Evolutionary conservation across 2,113 vertebrate species (phyloP), one percentile per base, ranked within the genome.

Genomic region (Pteruthius melanotis): DNA sequence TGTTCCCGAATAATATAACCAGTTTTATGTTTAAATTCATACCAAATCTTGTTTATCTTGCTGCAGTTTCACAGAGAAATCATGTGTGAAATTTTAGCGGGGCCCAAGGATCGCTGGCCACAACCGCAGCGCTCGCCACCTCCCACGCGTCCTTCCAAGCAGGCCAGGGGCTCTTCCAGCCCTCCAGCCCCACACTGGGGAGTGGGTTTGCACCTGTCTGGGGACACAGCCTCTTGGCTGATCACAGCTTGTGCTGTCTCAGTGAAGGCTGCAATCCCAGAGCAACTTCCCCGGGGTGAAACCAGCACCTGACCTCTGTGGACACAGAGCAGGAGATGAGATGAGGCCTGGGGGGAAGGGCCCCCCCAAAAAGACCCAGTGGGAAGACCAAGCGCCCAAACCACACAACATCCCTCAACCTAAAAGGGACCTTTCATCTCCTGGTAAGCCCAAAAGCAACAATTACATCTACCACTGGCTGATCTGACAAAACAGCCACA

Each of bases 21-120:
- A 68, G 72, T 74, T 84, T 85, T 31, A 10, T 92, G 93, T 95
- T 97, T 97, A 97, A 96, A 94, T 91, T 96, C 97, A 84, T 95
- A 96, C 94, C 87, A 97, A 97, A 97, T 97, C 94, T 66, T 97
- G 96, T 98, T 98, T 97, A 97, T 97, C 97, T 96, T 97, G 98
- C 91, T 98, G 97, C 88, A 49, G 84, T 94, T 97, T 97, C 97
- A 31, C 92, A 77, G 91, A 95, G 95, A 96, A 96, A 97, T 97
- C 87, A 79, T 94, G 95, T 98, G 98, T 98, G 97, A 98, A 97
- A 96, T 98, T 98, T 98, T 94, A 97, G 96, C 33, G 20, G 95
- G 91, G 64, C 87, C 96, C 47, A 66, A 87, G 16, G 3, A 60
- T n/a, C 0, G 0, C 75, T 16, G 78, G 56, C 54, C 40, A 0